Evolutionary conservation across 2,797 vertebrate genomes (phyloP).

Genomic region (Enteromius thamalakanensis): DNA sequence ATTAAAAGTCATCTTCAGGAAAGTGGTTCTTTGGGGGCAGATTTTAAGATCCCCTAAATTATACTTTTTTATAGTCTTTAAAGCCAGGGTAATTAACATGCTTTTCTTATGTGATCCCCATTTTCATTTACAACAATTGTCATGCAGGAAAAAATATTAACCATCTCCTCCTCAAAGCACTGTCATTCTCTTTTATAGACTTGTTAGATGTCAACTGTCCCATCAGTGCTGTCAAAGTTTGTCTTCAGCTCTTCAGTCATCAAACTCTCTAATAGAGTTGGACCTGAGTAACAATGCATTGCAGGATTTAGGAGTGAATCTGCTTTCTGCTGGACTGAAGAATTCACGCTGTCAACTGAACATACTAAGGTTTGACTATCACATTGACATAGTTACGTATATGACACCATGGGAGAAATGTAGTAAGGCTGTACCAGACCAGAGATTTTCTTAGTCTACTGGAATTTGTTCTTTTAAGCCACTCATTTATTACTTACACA

Average conservation of each 20-base stretch:
- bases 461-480: too few relatives aligned
- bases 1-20: too few relatives aligned
- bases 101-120: background rate
- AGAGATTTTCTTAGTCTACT: too few relatives aligned
- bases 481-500: too few relatives aligned
- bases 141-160: background rate
- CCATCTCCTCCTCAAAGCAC: background rate
- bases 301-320: background rate
- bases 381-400: background rate
- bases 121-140: background rate
- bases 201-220: background rate
- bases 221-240: background rate
- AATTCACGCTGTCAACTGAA: background rate
- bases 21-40: too few relatives aligned
- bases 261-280: background rate
- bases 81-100: background rate
- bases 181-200: background rate
- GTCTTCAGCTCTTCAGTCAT: slow-evolving; percentile 1
- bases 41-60: background rate
- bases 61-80: background rate
- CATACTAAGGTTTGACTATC: background rate
- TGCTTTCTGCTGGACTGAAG: background rate
- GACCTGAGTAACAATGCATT: background rate
- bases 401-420: too few relatives aligned
- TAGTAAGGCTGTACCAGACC: too few relatives aligned